Evolutionary conservation across 1,140 invertebrate species (phyloP), one percentile per base, ranked within the genome.

Genomic region (Acyrthosiphon pisum): DNA sequence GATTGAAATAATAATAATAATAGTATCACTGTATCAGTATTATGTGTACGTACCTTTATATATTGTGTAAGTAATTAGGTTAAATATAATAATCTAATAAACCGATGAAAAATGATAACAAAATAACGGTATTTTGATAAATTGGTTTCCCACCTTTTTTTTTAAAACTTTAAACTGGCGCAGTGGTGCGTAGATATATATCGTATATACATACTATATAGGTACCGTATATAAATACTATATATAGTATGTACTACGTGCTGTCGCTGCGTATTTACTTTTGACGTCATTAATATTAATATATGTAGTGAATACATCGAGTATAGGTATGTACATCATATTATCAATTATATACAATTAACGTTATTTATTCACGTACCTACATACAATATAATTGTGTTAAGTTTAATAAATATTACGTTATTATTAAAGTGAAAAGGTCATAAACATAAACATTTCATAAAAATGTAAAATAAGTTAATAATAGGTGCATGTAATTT

Each of bases 21-120:
- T 35, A 76, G 14, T n/a, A n/a, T 30, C n/a, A 76, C n/a, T 35
- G n/a, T 35, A n/a, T 76, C 60, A 30, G 30, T 76, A n/a, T 76
- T 76, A n/a, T n/a, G 60, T n/a, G 30, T 14, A n/a, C 30, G 60
- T 76, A 76, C 60, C 14, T 76, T 76, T 76, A 76, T 76, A n/a
- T 76, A n/a, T n/a, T n/a, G 14, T 14, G 14, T 20, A n/a, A 76
- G 4, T 76, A 76, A n/a, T 76, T 76, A 76, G 30, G n/a, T 76
- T 76, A 76, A 68, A 68, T 76, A 76, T 76, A 76, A 76, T 35
- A 76, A 76, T 35, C n/a, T 76, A n/a, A 76, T 76, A 76, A 76
- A 76, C n/a, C 30, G 14, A n/a, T 76, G 60, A 76, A 35, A 76
- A 76, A 76, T 76, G 60, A 68, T 68, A n/a, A 60, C 30, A 4